phyloP scores from a whole-genome alignment of 2,113 vertebrate genomes.

The Fregetta grallaria region DNA sequence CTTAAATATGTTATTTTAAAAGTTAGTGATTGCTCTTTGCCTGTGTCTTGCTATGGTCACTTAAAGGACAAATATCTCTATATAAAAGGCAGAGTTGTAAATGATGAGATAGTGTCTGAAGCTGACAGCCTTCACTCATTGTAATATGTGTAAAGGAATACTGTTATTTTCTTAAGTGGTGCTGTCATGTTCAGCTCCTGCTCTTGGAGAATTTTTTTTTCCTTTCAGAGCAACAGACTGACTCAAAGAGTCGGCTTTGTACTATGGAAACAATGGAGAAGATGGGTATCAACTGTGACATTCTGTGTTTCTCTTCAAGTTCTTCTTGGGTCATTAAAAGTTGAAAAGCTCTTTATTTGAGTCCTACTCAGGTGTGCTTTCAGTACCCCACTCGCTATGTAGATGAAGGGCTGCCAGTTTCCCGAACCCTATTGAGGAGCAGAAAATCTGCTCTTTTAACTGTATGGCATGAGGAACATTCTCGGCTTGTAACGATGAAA shows the following conservation, averaged over 20 bases:
- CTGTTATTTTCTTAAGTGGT: neutral
- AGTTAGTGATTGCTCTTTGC: neutral
- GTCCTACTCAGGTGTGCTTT: neutral
- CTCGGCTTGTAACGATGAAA: neutral
- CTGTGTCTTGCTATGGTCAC: neutral
- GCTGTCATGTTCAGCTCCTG: neutral
- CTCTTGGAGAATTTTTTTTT: neutral
- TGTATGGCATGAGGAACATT: neutral
- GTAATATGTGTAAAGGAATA: neutral
- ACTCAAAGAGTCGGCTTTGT: neutral
- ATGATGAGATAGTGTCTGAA: neutral
- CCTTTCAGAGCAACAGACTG: neutral
- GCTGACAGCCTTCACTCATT: neutral
- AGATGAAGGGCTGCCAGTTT: neutral
- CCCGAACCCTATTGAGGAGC: neutral
- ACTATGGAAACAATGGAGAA: neutral
- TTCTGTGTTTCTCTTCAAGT: neutral
- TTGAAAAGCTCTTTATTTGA: neutral
- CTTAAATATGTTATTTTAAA: neutral
- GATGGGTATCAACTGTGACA: neutral
- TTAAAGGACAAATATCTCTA: neutral
- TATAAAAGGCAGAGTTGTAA: neutral
- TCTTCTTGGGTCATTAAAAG: neutral
- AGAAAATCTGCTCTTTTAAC: neutral
- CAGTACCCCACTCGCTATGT: rapidly evolving